A percentile compares a stretch with the other conserved stretches of the same genome.
Conservation (phyloP, 2,797 vertebrate genomes). For the Pangasius macronema region DNA sequence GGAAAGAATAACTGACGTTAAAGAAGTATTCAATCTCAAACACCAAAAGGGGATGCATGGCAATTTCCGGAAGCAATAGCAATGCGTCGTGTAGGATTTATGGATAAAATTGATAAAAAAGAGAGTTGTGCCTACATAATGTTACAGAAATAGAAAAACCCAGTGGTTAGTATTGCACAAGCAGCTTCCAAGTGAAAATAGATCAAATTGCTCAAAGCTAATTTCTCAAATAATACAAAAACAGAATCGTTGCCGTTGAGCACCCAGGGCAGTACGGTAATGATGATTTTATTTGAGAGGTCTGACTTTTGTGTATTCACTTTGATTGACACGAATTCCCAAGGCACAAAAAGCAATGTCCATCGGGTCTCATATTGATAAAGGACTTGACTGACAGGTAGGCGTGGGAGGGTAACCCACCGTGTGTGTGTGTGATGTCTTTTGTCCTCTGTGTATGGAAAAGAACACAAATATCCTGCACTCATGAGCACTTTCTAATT, state of each 20-base stretch:
- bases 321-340: constrained; percentile 50
- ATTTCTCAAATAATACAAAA: constrained; percentile 43
- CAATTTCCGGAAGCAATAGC: not conserved
- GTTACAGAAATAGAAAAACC: constrained; percentile 17
- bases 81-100: not conserved
- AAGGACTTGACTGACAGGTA: constrained; percentile 50
- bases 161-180: constrained; percentile 34
- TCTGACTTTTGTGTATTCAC: constrained; percentile 31
- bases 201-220: constrained; percentile 26
- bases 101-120: constrained; percentile 22
- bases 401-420: constrained; percentile 37
- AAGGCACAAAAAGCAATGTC: constrained; percentile 46
- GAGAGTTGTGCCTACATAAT: not conserved
- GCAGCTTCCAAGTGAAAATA: constrained; percentile 32
- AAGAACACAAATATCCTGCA: constrained; percentile 4
- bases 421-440: constrained; percentile 14
- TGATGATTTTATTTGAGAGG: constrained; percentile 43
- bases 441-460: constrained; percentile 25
- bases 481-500: not conserved
- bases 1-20: not conserved
- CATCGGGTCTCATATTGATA: constrained; percentile 36
- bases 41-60: not conserved
- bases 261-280: constrained; percentile 47
- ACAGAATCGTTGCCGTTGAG: constrained; percentile 24
- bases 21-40: constrained; percentile 4